phyloP scores from a whole-genome alignment of 1,140 invertebrate species.

The Conopomorpha cramerella region DNA sequence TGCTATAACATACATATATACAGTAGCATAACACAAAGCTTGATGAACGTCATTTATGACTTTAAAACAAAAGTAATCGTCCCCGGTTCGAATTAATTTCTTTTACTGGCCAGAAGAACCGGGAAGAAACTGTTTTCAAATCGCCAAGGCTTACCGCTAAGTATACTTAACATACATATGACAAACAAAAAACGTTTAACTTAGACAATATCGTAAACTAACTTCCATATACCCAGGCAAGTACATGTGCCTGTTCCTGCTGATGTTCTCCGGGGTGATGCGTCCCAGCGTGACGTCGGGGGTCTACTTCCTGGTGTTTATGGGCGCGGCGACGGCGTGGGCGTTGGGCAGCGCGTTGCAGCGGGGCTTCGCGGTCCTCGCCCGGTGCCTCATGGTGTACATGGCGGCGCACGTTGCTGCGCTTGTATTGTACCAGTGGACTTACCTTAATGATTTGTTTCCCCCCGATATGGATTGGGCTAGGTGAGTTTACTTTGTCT shows the following conservation, averaged over 20 bases:
- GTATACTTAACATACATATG: too few relatives aligned
- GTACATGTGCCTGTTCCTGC: constrained; percentile 69
- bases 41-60: too few relatives aligned
- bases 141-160: too few relatives aligned
- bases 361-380: constrained; percentile 74
- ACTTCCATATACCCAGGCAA: constrained; percentile 62
- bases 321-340: constrained; percentile 87
- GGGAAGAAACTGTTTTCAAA: too few relatives aligned
- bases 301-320: constrained; percentile 86
- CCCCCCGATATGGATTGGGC: constrained; percentile 70
- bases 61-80: too few relatives aligned
- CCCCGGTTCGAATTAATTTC: too few relatives aligned
- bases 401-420: constrained; percentile 76
- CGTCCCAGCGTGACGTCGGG: constrained; percentile 78
- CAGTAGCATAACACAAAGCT: too few relatives aligned
- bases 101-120: too few relatives aligned
- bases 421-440: constrained; percentile 86
- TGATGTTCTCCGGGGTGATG: constrained; percentile 79
- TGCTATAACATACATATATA: too few relatives aligned
- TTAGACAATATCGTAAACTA: constrained; percentile 2
- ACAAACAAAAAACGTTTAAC: too few relatives aligned
- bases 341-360: constrained; percentile 77
- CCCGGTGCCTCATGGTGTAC: constrained; percentile 73
- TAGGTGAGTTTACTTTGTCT: too few relatives aligned
- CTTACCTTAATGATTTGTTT: constrained; percentile 77